These are phyloP conservation scores for Rousettus leschenaultii DNA, from an alignment of 2,113 vertebrate genomes.

Conservation along the genomic window DNA sequence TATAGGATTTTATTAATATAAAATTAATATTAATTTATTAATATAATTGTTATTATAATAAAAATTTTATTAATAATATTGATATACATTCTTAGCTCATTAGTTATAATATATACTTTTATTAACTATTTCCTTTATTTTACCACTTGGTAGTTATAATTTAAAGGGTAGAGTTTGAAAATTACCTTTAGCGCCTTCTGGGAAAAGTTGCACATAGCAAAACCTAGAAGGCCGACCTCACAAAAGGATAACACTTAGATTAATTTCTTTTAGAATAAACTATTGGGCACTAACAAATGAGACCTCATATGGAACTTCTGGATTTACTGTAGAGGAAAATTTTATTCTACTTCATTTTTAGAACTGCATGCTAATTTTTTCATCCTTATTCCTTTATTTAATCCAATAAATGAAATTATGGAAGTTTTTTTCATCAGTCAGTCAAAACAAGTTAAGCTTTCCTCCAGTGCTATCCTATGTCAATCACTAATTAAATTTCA, in stretches of 20 bases:
- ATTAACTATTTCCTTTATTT: not conserved
- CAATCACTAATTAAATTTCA: not conserved
- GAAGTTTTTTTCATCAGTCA: not conserved
- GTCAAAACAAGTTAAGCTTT: conserved; percentile 1
- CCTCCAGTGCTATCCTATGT: not conserved
- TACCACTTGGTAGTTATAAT: not conserved
- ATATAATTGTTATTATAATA: no score
- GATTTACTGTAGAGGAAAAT: not conserved
- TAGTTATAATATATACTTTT: not conserved
- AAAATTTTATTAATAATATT: no score
- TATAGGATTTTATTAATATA: no score
- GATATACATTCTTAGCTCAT: conserved; percentile 11
- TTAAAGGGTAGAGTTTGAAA: conserved; percentile 19
- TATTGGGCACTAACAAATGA: not conserved
- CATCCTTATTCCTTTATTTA: not conserved
- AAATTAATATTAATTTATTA: no score
- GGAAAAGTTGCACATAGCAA: not conserved
- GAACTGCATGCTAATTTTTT: not conserved
- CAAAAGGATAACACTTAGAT: not conserved
- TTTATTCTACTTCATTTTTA: conserved; percentile 21
- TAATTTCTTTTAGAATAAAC: conserved; percentile 42
- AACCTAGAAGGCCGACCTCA: conserved; percentile 40
- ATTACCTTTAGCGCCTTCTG: conserved; percentile 47
- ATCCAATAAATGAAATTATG: not conserved
- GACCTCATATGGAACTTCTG: not conserved